Evolutionary conservation across 2,888 invertebrate genomes (phyloP).

Genomic region (Oscheius myriophilus): DNA sequence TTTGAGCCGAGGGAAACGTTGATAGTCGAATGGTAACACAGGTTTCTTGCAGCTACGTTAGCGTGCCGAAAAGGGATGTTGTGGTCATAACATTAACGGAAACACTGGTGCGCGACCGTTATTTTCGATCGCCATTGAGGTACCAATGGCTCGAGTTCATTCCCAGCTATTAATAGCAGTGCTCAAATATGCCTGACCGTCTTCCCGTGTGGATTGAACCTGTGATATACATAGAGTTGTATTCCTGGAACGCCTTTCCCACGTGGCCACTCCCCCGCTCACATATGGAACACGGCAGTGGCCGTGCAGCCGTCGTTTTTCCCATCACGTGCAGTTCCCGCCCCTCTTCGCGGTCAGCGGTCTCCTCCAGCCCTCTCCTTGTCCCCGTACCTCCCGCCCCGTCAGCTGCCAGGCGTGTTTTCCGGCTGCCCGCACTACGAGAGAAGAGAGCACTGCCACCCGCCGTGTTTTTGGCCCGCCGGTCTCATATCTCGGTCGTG

Average conservation of each 20-base stretch:
- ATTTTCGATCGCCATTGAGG: too few species aligned
- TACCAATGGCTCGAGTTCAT: too few species aligned
- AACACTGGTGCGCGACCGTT: too few species aligned
- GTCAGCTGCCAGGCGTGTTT: constrained; percentile 23
- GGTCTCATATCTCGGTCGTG: constrained; percentile 11
- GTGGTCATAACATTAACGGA: too few species aligned
- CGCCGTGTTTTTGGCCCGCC: constrained; percentile 26
- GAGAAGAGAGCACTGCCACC: constrained; percentile 29
- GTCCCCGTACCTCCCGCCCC: constrained; percentile 25
- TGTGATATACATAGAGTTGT: too few species aligned
- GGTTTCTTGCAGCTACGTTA: too few species aligned
- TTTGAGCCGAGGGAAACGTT: too few species aligned
- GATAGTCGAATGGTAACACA: too few species aligned
- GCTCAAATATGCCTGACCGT: too few species aligned
- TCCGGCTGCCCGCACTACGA: constrained; percentile 16
- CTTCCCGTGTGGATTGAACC: too few species aligned
- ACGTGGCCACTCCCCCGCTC: background rate
- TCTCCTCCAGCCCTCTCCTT: constrained; percentile 17
- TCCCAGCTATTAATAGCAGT: too few species aligned
- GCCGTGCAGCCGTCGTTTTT: constrained; percentile 4
- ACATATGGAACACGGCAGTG: constrained; percentile 22
- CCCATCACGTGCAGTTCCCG: constrained; percentile 16
- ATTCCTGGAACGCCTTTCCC: background rate
- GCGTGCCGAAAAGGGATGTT: too few species aligned
- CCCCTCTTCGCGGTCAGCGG: constrained; percentile 23